Evolutionary conservation across 53 echinoderm and acorn worm species (phyloP).

Genomic region (Mesocentrotus franciscanus): DNA sequence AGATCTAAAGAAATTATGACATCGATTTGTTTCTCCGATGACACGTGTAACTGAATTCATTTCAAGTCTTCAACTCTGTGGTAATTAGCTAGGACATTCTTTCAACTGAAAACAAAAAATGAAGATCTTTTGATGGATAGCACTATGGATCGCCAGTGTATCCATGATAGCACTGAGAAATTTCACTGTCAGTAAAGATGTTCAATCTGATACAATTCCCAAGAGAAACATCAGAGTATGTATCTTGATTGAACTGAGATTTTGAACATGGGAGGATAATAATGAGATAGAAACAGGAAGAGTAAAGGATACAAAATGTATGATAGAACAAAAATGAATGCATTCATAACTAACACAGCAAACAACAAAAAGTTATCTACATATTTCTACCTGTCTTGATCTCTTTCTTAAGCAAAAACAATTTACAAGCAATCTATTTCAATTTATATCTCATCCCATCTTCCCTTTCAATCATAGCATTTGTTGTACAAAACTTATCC

Average conservation of each 20-base stretch:
- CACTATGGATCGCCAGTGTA: too few relatives aligned
- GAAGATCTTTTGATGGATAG: neutral
- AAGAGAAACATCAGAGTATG: neutral
- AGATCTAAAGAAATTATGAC: neutral
- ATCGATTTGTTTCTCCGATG: neutral
- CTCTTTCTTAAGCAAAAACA: neutral
- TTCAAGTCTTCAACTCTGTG: neutral
- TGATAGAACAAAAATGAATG: neutral
- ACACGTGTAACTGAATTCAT: constrained; percentile 7
- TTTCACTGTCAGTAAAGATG: neutral
- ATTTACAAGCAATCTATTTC: too few relatives aligned
- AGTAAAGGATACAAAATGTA: neutral
- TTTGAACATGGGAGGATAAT: neutral
- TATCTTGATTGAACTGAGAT: neutral
- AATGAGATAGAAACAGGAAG: neutral
- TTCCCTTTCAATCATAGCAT: neutral
- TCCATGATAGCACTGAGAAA: neutral
- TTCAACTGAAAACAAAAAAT: neutral
- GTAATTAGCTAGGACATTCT: neutral
- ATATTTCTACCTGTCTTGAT: neutral
- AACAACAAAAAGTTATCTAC: too few relatives aligned
- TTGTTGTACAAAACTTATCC: neutral
- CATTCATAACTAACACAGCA: too few relatives aligned
- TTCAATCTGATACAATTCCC: neutral
- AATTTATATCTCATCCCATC: neutral